Evolutionary conservation across 23 tunicate genomes (phyloP).

Genomic region (Botrylloides violaceus): DNA sequence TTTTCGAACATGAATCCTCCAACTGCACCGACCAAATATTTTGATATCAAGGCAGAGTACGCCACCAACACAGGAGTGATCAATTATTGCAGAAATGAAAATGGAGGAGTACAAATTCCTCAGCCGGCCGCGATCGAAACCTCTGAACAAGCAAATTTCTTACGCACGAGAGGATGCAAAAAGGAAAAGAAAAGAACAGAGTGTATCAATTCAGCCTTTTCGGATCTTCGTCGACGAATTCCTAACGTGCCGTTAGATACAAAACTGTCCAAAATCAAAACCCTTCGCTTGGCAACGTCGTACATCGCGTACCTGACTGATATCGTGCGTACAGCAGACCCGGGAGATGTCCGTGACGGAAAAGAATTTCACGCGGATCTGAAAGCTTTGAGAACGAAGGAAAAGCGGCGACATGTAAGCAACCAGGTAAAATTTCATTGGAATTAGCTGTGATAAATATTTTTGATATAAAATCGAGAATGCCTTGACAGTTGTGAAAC

Average conservation of each 20-base stretch:
- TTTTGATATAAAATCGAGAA: too few species aligned
- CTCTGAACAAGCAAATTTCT: background rate
- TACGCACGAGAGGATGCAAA: slow-evolving; percentile 27
- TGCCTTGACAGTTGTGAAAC: too few species aligned
- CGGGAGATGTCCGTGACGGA: slow-evolving; percentile 22
- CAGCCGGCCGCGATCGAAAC: background rate
- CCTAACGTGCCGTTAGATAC: slow-evolving; percentile 92
- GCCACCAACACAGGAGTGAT: background rate
- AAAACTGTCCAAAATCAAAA: slow-evolving; percentile 89
- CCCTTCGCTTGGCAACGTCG: slow-evolving; percentile 72
- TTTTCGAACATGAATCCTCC: background rate
- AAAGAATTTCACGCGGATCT: slow-evolving; percentile 52
- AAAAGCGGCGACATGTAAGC: slow-evolving; percentile 16
- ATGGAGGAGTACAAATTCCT: background rate
- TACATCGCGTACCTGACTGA: slow-evolving; percentile 71
- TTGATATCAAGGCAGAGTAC: background rate
- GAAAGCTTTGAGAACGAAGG: slow-evolving; percentile 24
- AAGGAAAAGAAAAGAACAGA: slow-evolving; percentile 92
- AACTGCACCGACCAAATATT: background rate
- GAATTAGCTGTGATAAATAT: too few species aligned
- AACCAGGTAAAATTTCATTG: too few species aligned
- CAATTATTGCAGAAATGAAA: background rate
- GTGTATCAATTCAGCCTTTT: slow-evolving; percentile 78
- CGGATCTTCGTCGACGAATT: slow-evolving; percentile 74
- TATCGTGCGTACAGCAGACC: slow-evolving; percentile 33